phyloP scores from a whole-genome alignment of 2,797 vertebrate genomes.

The Ara ararauna region DNA sequence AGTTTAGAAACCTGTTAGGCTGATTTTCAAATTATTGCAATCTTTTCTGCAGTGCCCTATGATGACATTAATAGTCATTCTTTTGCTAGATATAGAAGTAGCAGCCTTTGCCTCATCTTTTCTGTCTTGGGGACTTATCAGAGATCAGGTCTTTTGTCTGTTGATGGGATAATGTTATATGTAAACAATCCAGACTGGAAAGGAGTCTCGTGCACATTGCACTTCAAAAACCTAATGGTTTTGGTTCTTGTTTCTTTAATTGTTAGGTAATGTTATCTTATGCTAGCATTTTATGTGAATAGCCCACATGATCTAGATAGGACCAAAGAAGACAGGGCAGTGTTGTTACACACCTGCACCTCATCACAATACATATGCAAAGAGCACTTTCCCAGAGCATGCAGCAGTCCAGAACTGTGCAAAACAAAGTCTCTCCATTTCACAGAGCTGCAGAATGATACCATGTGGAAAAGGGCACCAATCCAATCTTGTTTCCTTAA shows the following conservation, averaged over 20 bases:
- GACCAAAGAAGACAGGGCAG: not conserved
- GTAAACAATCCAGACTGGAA: not conserved
- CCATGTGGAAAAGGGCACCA: not conserved
- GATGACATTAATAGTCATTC: not conserved
- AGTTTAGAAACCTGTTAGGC: not conserved
- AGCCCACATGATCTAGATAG: fast-evolving
- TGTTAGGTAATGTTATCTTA: not conserved
- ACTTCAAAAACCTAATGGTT: not conserved
- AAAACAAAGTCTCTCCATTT: not conserved
- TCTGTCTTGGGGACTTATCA: not conserved
- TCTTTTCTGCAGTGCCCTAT: not conserved
- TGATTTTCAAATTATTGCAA: not conserved
- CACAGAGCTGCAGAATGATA: fast-evolving
- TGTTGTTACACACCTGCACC: fast-evolving
- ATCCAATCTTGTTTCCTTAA: not conserved
- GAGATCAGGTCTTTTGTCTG: not conserved
- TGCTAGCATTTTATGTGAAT: not conserved
- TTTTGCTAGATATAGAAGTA: not conserved
- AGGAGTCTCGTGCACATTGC: not conserved
- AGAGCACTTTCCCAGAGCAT: not conserved
- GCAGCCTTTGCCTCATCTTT: not conserved
- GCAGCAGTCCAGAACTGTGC: no score
- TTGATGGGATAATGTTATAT: not conserved
- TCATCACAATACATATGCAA: fast-evolving
- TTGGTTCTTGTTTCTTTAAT: not conserved